phyloP scores from a whole-genome alignment of 2,888 invertebrate species.

The Neoitamus cyanurus region DNA sequence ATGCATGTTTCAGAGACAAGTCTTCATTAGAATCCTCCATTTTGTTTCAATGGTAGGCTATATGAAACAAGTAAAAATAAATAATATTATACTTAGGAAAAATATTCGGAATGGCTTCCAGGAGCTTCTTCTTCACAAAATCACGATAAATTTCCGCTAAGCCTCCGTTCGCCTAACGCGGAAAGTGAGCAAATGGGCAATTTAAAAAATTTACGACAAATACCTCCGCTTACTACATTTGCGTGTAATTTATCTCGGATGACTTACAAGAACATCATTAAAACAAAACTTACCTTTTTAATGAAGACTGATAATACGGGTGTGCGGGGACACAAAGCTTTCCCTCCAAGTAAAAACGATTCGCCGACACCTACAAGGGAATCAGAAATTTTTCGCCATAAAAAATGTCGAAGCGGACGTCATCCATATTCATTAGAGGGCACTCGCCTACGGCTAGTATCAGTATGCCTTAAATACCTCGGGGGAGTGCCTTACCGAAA shows the following conservation, averaged over 20 bases:
- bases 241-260: background rate
- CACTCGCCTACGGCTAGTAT: background rate
- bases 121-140: background rate
- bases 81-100: background rate
- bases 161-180: background rate
- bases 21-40: background rate
- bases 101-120: background rate
- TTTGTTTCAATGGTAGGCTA: background rate
- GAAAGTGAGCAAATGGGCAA: background rate
- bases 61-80: background rate
- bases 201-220: background rate
- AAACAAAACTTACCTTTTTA: background rate
- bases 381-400: background rate
- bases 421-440: slow-evolving; percentile 1
- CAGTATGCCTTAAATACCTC: background rate
- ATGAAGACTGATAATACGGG: background rate
- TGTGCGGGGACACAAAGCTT: background rate
- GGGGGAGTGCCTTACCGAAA: background rate
- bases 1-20: background rate
- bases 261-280: background rate
- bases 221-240: background rate
- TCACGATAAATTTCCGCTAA: background rate
- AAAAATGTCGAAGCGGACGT: background rate
- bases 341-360: background rate
- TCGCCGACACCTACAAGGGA: background rate